Evolutionary conservation across 2,113 vertebrate species (phyloP).

Genomic region (Chlamydotis undulata): DNA sequence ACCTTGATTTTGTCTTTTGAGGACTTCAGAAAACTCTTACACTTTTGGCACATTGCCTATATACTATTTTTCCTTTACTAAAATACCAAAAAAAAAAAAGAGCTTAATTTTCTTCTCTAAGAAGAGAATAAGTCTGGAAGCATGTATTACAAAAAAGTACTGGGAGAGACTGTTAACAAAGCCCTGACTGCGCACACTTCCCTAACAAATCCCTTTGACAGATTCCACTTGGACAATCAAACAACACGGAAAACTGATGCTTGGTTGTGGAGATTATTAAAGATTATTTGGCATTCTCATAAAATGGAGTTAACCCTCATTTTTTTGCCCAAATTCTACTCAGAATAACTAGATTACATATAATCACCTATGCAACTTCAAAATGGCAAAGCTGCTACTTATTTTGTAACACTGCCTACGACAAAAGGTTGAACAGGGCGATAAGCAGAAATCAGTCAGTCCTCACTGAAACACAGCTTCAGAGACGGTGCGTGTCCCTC

Average conservation of each 20-base stretch:
- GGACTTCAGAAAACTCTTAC: not conserved
- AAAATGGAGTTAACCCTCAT: not conserved
- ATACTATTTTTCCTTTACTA: not conserved
- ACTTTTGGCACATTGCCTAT: not conserved
- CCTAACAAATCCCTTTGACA: not conserved
- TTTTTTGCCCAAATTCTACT: not conserved
- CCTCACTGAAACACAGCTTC: not conserved
- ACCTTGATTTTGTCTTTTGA: constrained; percentile 7
- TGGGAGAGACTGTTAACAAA: not conserved
- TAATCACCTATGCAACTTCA: not conserved
- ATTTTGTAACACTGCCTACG: not conserved
- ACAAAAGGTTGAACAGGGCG: not conserved
- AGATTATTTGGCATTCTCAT: not conserved
- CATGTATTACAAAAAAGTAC: not conserved
- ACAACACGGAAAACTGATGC: not conserved
- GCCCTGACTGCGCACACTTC: not conserved
- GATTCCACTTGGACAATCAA: not conserved
- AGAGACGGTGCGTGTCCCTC: not conserved
- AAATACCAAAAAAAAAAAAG: not conserved
- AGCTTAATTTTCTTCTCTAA: not conserved
- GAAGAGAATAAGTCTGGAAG: not conserved
- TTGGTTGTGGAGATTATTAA: not conserved
- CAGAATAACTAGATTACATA: not conserved
- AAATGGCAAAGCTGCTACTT: not conserved
- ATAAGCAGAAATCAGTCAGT: not conserved